phyloP scores from a whole-genome alignment of 1,140 invertebrate species.

The Aphelinus certus region DNA sequence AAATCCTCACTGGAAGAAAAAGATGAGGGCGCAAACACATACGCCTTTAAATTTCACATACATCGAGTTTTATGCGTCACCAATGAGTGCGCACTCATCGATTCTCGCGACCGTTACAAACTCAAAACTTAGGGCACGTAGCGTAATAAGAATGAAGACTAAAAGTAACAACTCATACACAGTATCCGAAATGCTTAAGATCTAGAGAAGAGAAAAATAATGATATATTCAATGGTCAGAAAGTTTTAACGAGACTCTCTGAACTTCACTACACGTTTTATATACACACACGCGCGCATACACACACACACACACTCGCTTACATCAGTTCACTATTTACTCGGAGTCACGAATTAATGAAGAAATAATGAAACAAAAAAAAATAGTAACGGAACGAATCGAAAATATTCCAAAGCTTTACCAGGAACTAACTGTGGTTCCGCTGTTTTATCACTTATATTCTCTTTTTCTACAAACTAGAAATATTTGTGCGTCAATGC shows the following conservation, averaged over 20 bases:
- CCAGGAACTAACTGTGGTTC: conserved; percentile 22
- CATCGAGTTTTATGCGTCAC: neutral
- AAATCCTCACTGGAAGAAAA: conserved; percentile 14
- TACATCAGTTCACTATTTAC: conserved; percentile 2
- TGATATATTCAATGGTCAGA: conserved; percentile 11
- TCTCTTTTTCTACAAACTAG: conserved; percentile 12
- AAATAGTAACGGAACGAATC: neutral
- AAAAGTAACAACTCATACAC: conserved; percentile 6
- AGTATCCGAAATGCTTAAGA: conserved; percentile 10
- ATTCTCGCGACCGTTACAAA: neutral
- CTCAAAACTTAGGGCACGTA: conserved; percentile 20
- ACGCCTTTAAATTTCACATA: neutral
- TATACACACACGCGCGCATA: neutral
- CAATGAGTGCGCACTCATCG: neutral
- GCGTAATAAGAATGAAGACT: conserved; percentile 13
- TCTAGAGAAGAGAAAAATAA: neutral
- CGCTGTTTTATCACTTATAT: neutral
- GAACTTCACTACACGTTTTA: conserved; percentile 6
- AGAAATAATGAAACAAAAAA: neutral
- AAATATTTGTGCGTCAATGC: conserved; percentile 17
- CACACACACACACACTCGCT: neutral
- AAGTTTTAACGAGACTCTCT: neutral
- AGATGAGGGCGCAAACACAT: neutral
- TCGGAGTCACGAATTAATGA: conserved; percentile 10
- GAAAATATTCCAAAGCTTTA: neutral